Percentiles rank a stretch among this genome's conserved stretches.
Evolutionary conservation across 2,888 invertebrate species (phyloP).

Genomic region (Leptopilina myrica): DNA sequence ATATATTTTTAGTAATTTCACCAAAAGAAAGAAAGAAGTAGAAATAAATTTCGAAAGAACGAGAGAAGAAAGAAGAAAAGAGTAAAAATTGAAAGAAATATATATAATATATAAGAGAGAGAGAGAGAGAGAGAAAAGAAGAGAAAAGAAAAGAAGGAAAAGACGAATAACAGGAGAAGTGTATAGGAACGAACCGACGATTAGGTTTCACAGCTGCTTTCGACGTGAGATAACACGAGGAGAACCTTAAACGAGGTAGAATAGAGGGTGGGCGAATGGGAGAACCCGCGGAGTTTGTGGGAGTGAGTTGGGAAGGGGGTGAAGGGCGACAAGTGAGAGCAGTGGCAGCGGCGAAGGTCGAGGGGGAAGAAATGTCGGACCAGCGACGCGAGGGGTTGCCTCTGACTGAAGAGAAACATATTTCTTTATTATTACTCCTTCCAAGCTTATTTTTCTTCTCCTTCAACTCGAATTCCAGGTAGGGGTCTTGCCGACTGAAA

Average conservation of each 20-base stretch:
- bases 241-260: slow-evolving; percentile 57
- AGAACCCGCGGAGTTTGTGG: slow-evolving; percentile 38
- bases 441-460: slow-evolving; percentile 76
- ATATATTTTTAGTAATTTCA: no score
- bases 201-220: slow-evolving; percentile 66
- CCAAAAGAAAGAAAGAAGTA: not conserved
- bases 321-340: slow-evolving; percentile 24
- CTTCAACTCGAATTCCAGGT: slow-evolving; percentile 72
- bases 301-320: slow-evolving; percentile 28
- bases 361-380: slow-evolving; percentile 48
- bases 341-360: slow-evolving; percentile 43
- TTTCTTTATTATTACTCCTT: slow-evolving; percentile 76
- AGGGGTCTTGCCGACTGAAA: slow-evolving; percentile 66
- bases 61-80: not conserved
- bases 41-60: no score
- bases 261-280: slow-evolving; percentile 54
- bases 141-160: slow-evolving; percentile 28
- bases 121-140: not conserved
- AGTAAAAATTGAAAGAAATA: not conserved
- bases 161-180: slow-evolving; percentile 47
- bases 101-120: not conserved
- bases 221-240: slow-evolving; percentile 63
- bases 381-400: slow-evolving; percentile 55
- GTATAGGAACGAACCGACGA: slow-evolving; percentile 54
- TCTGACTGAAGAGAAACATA: slow-evolving; percentile 74